These are phyloP conservation scores for Chelonoidis abingdonii DNA, from an alignment of 2,113 vertebrate genomes.

Conservation along the genomic window DNA sequence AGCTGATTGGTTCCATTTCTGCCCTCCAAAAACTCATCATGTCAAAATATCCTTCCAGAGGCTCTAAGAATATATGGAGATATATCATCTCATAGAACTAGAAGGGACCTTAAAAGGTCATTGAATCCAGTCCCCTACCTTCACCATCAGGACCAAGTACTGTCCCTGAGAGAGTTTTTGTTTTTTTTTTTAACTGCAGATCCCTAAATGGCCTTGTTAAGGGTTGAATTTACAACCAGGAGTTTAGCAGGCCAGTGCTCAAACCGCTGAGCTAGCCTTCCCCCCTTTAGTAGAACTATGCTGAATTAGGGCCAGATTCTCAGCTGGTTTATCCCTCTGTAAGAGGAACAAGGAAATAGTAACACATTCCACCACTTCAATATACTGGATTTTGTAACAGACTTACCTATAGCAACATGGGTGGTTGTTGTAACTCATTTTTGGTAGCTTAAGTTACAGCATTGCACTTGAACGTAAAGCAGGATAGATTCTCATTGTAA, in stretches of 20 bases:
- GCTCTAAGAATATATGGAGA: too few species aligned
- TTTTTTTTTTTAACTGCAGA: too few species aligned
- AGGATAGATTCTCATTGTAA: neutral
- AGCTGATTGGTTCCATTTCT: neutral
- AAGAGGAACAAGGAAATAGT: neutral
- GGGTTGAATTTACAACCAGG: too few species aligned
- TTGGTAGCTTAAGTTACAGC: neutral
- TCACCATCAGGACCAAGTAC: too few species aligned
- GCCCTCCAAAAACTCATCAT: neutral
- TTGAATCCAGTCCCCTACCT: too few species aligned
- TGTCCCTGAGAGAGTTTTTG: too few species aligned
- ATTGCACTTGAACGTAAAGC: conserved; percentile 5
- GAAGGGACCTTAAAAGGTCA: too few species aligned
- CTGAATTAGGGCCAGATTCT: neutral
- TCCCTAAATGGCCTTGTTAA: too few species aligned
- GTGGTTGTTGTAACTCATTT: neutral
- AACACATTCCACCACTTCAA: neutral
- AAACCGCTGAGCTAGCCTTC: too few species aligned
- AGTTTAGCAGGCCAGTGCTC: too few species aligned
- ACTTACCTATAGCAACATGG: neutral
- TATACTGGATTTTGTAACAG: neutral
- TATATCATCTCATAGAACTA: too few species aligned
- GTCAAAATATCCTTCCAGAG: neutral
- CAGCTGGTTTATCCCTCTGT: neutral
- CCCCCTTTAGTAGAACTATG: neutral